Percentiles rank a stretch among this genome's conserved stretches.
Evolutionary conservation across 2,113 vertebrate genomes (phyloP).

Genomic region (Chaenocephalus aceratus): DNA sequence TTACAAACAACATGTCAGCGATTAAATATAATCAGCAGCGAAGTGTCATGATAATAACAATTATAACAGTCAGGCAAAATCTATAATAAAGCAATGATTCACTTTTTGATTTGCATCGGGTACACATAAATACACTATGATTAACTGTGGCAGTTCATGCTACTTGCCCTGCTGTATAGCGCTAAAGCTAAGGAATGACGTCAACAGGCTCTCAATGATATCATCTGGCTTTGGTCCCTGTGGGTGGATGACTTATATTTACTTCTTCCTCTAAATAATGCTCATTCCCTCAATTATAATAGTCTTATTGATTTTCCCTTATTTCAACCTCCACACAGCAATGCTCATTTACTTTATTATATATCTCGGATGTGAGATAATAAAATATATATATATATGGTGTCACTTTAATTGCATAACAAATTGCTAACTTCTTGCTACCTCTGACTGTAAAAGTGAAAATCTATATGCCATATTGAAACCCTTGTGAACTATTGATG

Average conservation of each 20-base stretch:
- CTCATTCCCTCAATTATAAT: conserved; percentile 64
- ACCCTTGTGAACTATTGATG: not conserved
- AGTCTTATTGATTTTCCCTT: conserved; percentile 69
- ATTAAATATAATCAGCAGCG: not conserved
- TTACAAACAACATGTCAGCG: not conserved
- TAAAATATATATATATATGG: conserved; percentile 2
- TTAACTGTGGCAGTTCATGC: conserved; percentile 42
- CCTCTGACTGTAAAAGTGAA: conserved; percentile 11
- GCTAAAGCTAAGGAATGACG: conserved; percentile 39
- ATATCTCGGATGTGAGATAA: conserved; percentile 47
- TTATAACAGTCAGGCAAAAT: not conserved
- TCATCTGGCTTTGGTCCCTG: conserved; percentile 66
- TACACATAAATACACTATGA: conserved; percentile 43
- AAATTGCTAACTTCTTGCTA: conserved; percentile 22
- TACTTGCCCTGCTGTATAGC: conserved; percentile 33
- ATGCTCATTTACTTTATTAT: conserved; percentile 54
- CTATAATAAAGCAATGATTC: not conserved
- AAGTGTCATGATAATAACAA: conserved; percentile 2
- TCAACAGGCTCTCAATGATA: conserved; percentile 61
- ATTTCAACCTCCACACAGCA: conserved; percentile 34
- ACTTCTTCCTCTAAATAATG: conserved; percentile 66
- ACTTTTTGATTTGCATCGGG: conserved; percentile 11
- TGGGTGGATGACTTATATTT: conserved; percentile 58
- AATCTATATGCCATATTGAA: conserved; percentile 11
- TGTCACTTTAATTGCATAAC: conserved; percentile 40